phyloP scores from a whole-genome alignment of 2,888 invertebrate genomes.

The Lithophane socia region DNA sequence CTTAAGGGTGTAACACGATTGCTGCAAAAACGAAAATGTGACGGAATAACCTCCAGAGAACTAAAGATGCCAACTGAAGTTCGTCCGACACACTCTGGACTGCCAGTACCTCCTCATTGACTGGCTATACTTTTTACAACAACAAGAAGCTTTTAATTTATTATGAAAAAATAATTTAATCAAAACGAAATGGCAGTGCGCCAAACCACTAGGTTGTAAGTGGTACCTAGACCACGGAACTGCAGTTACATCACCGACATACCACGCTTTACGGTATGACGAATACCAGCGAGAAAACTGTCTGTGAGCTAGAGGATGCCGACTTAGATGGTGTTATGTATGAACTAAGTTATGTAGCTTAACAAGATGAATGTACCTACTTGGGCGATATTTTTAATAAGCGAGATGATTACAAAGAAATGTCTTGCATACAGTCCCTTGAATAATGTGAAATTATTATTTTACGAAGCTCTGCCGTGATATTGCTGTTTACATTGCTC shows the following conservation, averaged over 20 bases:
- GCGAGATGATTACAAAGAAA: neutral
- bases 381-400: neutral
- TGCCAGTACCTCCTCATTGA: no score
- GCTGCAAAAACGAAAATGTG: neutral
- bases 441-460: neutral
- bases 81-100: neutral
- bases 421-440: neutral
- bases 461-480: neutral
- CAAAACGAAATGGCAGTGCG: conserved; percentile 5
- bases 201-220: conserved; percentile 36
- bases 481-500: neutral
- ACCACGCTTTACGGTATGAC: conserved; percentile 46
- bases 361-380: neutral
- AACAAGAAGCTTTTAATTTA: no score
- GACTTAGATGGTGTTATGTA: conserved; percentile 30
- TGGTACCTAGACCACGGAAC: conserved; percentile 52
- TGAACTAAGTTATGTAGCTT: neutral
- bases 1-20: neutral
- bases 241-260: conserved; percentile 52
- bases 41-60: neutral
- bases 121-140: neutral
- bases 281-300: conserved; percentile 42
- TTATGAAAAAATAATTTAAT: conserved; percentile 7
- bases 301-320: neutral
- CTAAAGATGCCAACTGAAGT: neutral